These are phyloP conservation scores for Pangasius mekongensis DNA, from an alignment of 2,797 vertebrate species.

Conservation along the genomic window DNA sequence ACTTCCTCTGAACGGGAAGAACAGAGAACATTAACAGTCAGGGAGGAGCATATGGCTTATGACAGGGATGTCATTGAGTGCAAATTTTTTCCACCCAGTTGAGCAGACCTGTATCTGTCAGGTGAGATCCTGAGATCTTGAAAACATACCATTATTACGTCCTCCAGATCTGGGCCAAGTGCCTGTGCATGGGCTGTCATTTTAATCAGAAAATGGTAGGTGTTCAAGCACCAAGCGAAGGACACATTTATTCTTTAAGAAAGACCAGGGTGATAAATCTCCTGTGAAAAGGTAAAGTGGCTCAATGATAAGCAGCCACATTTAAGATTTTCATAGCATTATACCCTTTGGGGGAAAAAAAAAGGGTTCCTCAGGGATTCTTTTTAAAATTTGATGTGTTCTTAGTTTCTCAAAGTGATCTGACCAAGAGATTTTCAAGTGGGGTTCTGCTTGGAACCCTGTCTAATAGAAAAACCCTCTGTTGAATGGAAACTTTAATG, in stretches of 20 bases:
- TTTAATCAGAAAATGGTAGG: constrained; percentile 24
- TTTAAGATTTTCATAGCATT: neutral
- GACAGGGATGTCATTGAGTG: neutral
- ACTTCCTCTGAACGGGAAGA: constrained; percentile 69
- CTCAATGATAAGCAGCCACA: neutral
- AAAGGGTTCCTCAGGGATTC: neutral
- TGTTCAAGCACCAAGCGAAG: constrained; percentile 2
- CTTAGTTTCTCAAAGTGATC: neutral
- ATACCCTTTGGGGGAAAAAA: neutral
- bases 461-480: neutral
- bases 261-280: constrained; percentile 15
- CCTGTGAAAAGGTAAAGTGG: neutral
- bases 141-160: neutral
- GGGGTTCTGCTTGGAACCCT: neutral
- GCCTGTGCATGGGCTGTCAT: neutral
- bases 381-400: neutral
- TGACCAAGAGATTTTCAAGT: neutral
- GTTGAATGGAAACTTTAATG: neutral
- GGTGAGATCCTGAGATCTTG: neutral
- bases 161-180: constrained; percentile 1
- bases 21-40: constrained; percentile 28
- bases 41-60: neutral
- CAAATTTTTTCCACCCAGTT: constrained; percentile 6
- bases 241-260: neutral
- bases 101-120: constrained; percentile 30